Conservation (phyloP, 2,888 invertebrate genomes). For the Glyphotaelius pellucidus region DNA sequence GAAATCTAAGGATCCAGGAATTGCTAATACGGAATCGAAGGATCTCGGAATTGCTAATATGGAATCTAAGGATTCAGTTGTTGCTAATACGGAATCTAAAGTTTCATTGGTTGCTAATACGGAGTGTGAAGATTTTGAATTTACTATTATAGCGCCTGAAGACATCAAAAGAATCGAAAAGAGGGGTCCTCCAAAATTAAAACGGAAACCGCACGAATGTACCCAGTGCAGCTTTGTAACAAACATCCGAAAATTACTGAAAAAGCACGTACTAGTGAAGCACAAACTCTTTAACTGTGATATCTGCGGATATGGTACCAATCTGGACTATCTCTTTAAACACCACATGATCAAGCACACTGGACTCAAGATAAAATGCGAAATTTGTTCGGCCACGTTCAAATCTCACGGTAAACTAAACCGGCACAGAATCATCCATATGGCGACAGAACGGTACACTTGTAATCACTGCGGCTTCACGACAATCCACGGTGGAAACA, state of each 20-base stretch:
- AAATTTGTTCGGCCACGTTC: constrained; percentile 23
- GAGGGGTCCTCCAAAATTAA: background rate
- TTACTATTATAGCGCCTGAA: background rate
- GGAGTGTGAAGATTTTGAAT: background rate
- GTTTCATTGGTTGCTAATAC: background rate
- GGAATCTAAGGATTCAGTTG: background rate
- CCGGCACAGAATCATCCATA: constrained; percentile 22
- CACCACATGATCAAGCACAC: background rate
- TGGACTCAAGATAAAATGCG: background rate
- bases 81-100: background rate
- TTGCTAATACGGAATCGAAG: background rate
- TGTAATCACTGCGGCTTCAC: constrained; percentile 3
- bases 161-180: background rate
- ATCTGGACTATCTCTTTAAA: background rate
- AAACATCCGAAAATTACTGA: background rate
- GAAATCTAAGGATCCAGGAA: background rate
- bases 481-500: constrained; percentile 20
- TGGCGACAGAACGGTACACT: background rate
- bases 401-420: constrained; percentile 21
- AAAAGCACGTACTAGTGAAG: background rate
- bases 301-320: background rate
- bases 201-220: background rate
- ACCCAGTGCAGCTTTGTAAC: background rate
- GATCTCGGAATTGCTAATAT: background rate
- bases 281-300: background rate